These are phyloP conservation scores for Zaprionus lachaisei DNA, from an alignment of 1,140 invertebrate genomes.

Conservation along the genomic window DNA sequence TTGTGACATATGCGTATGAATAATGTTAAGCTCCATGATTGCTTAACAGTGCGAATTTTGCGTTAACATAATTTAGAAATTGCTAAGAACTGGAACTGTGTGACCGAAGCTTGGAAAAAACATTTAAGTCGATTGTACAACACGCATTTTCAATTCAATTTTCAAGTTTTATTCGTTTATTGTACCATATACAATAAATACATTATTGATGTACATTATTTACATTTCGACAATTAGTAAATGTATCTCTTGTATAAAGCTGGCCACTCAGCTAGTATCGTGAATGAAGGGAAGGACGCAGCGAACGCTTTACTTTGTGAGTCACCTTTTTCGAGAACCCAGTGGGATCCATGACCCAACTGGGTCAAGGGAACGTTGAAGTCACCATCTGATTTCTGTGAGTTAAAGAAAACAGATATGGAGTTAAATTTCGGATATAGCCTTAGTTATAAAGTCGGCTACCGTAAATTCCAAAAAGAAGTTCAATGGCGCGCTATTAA, in stretches of 20 bases:
- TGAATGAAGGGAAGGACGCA: constrained; percentile 11
- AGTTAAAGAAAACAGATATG: constrained; percentile 9
- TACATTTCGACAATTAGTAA: constrained; percentile 9
- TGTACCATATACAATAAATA: neutral
- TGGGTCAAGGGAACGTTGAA: constrained; percentile 48
- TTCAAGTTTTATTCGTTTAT: neutral
- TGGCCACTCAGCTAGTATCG: constrained; percentile 31
- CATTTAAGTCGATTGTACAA: neutral
- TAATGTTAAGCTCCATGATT: neutral
- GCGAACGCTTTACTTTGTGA: constrained; percentile 16
- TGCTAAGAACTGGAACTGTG: neutral
- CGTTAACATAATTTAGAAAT: neutral
- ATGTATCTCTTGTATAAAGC: constrained; percentile 29
- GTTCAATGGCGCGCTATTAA: constrained; percentile 85
- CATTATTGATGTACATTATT: neutral
- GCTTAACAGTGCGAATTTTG: constrained; percentile 2
- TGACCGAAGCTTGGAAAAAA: neutral
- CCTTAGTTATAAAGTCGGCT: neutral
- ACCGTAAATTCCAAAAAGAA: constrained; percentile 34
- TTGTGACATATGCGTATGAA: neutral
- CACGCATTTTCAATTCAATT: neutral
- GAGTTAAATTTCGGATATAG: neutral
- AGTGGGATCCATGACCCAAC: constrained; percentile 49
- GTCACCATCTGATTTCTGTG: constrained; percentile 84
- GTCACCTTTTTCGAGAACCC: constrained; percentile 41